Percentiles rank a stretch among this genome's conserved stretches.
Conservation (phyloP, 2,113 vertebrate genomes). For the Seriola aureovittata region DNA sequence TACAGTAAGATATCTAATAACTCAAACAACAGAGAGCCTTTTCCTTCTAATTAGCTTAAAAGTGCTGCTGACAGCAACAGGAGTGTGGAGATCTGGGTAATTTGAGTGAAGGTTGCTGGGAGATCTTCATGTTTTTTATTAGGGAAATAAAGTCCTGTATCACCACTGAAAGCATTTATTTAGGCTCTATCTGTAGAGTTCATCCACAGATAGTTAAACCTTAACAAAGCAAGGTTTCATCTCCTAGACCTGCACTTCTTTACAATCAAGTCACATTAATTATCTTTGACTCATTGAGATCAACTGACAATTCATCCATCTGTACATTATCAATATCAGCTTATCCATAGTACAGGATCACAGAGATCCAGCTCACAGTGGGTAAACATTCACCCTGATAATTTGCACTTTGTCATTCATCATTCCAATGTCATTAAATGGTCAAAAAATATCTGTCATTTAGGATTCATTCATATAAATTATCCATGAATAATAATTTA, state of each 20-base stretch:
- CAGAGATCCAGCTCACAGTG: background rate
- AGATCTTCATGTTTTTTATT: constrained; percentile 71
- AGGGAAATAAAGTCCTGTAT: constrained; percentile 62
- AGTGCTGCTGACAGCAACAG: constrained; percentile 23
- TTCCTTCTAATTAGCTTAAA: constrained; percentile 62
- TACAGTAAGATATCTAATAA: constrained; percentile 58
- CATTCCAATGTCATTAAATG: background rate
- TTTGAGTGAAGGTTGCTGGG: constrained; percentile 27
- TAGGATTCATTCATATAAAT: background rate
- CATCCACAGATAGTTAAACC: constrained; percentile 59
- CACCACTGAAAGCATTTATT: constrained; percentile 75
- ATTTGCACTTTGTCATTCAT: background rate
- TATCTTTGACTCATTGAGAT: no score
- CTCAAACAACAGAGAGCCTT: constrained; percentile 40
- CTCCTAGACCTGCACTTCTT: constrained; percentile 27
- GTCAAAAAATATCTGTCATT: background rate
- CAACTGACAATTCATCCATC: background rate
- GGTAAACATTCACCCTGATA: background rate
- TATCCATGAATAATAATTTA: background rate
- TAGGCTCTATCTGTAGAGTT: constrained; percentile 65
- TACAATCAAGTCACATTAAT: background rate
- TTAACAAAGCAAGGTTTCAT: constrained; percentile 56
- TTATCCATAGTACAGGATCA: background rate
- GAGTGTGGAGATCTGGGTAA: constrained; percentile 31
- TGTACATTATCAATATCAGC: background rate